Evolutionary conservation across 1,140 invertebrate species (phyloP).

Genomic region (Colletes latitarsis): DNA sequence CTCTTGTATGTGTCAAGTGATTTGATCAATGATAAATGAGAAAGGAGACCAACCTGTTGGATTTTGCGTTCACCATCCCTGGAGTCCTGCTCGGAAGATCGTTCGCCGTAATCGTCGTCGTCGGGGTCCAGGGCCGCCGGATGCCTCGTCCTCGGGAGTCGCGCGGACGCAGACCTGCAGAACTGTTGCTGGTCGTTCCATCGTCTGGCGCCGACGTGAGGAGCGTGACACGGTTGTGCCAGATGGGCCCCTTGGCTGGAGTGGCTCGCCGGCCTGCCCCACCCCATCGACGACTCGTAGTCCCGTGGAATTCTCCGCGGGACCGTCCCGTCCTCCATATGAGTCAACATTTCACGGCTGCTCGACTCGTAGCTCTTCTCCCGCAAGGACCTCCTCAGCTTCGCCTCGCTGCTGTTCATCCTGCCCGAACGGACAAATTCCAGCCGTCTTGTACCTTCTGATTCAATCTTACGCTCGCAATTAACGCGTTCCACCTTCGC

Average conservation of each 20-base stretch:
- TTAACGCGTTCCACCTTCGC: too few relatives aligned
- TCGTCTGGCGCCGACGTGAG: constrained; percentile 69
- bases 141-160: constrained; percentile 84
- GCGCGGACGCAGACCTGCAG: constrained; percentile 89
- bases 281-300: constrained; percentile 61
- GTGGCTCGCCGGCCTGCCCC: constrained; percentile 54
- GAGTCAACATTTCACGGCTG: constrained; percentile 67
- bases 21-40: too few relatives aligned
- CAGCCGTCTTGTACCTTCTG: neutral
- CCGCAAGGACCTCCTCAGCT: constrained; percentile 74
- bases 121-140: constrained; percentile 73
- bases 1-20: too few relatives aligned
- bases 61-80: constrained; percentile 87
- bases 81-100: constrained; percentile 74
- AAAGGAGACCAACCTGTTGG: constrained; percentile 76
- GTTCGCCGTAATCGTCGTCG: constrained; percentile 74
- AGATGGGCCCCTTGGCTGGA: constrained; percentile 51
- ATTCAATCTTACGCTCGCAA: neutral
- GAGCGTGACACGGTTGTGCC: constrained; percentile 61
- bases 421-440: constrained; percentile 32
- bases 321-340: constrained; percentile 67
- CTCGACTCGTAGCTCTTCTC: constrained; percentile 72
- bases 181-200: constrained; percentile 82
- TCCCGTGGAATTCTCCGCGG: constrained; percentile 68
- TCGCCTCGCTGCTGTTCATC: constrained; percentile 61